phyloP scores from a whole-genome alignment of 2,888 invertebrate genomes.

The Caenorhabditis angaria region DNA sequence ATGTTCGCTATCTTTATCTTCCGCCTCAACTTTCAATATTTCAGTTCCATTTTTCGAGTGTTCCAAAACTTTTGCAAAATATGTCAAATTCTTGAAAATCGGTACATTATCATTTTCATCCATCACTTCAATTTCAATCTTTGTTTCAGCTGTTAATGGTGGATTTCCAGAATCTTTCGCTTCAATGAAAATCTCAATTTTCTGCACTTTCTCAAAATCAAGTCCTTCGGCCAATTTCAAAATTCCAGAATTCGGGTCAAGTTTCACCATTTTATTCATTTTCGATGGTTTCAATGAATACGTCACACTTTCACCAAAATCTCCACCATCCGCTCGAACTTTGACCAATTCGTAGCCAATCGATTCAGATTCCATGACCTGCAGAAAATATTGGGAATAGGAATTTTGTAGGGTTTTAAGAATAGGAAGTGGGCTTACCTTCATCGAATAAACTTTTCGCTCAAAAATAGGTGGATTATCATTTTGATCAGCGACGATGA shows the following conservation, averaged over 20 bases:
- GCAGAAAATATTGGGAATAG: background rate
- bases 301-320: slow-evolving; percentile 73
- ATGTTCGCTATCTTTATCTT: slow-evolving; percentile 86
- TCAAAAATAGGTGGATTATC: slow-evolving; percentile 73
- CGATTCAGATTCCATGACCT: slow-evolving; percentile 50
- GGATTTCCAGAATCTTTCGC: slow-evolving; percentile 83
- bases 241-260: slow-evolving; percentile 37
- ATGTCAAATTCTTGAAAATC: slow-evolving; percentile 53
- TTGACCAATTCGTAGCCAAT: slow-evolving; percentile 55
- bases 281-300: slow-evolving; percentile 41
- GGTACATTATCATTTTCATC: slow-evolving; percentile 70
- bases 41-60: slow-evolving; percentile 56
- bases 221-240: slow-evolving; percentile 38
- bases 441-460: slow-evolving; percentile 57
- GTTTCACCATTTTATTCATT: slow-evolving; percentile 35
- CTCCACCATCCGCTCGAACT: slow-evolving; percentile 76
- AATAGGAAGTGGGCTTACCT: slow-evolving; percentile 12
- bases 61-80: slow-evolving; percentile 58
- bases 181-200: slow-evolving; percentile 82
- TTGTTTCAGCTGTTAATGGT: slow-evolving; percentile 51
- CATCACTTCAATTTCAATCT: slow-evolving; percentile 57
- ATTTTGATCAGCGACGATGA: slow-evolving; percentile 72
- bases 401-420: too few species aligned
- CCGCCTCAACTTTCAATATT: slow-evolving; percentile 78
- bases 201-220: slow-evolving; percentile 82